These are phyloP conservation scores for Nasonia vitripennis DNA, from an alignment of 1,140 invertebrate genomes.

Conservation along the genomic window DNA sequence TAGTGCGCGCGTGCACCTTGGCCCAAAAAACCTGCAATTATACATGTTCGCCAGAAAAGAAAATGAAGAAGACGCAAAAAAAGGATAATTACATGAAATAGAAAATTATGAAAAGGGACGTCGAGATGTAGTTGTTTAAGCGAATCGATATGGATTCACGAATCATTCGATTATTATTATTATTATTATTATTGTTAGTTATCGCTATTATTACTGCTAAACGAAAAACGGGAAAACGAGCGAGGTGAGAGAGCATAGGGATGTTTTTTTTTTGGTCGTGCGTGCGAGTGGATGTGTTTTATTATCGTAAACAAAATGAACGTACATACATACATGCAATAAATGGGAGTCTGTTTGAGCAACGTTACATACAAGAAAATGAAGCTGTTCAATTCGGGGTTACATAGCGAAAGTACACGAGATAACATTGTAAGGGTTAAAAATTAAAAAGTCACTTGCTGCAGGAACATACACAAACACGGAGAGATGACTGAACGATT, in stretches of 20 bases:
- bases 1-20: conserved; percentile 57
- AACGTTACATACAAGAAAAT: not conserved
- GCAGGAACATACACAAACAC: not conserved
- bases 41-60: not conserved
- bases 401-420: conserved; percentile 27
- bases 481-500: not conserved
- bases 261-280: not conserved
- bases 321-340: conserved; percentile 32
- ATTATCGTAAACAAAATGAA: conserved; percentile 37
- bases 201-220: conserved; percentile 22
- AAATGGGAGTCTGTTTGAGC: conserved; percentile 30
- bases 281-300: conserved; percentile 39
- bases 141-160: conserved; percentile 10
- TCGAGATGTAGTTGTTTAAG: conserved; percentile 18
- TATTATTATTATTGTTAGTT: conserved; percentile 32
- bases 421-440: not conserved
- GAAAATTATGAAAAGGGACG: not conserved
- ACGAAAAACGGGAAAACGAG: not conserved
- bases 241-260: not conserved
- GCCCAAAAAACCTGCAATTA: conserved; percentile 53
- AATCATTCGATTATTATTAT: conserved; percentile 34
- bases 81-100: conserved; percentile 16
- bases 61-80: conserved; percentile 26
- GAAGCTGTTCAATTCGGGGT: not conserved
- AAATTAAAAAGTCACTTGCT: not conserved